Conservation (phyloP, 2,888 invertebrate species). For the Perithous albicinctus region DNA sequence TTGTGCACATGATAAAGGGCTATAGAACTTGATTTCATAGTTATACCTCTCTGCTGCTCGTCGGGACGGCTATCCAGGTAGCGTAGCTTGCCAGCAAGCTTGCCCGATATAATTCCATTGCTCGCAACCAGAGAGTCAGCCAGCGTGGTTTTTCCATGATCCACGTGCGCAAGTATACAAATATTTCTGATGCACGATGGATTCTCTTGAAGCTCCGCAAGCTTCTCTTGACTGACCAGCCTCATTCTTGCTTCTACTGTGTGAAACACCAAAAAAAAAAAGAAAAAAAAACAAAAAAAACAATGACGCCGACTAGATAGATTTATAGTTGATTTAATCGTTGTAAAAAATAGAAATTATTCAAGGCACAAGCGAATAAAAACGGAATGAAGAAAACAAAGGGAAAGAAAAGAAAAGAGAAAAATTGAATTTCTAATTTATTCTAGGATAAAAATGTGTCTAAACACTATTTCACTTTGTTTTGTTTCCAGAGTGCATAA, state of each 20-base stretch:
- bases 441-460: neutral
- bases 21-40: slow-evolving; percentile 99
- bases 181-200: slow-evolving; percentile 93
- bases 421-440: slow-evolving; percentile 18
- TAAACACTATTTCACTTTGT: slow-evolving; percentile 82
- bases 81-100: slow-evolving; percentile 95
- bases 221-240: slow-evolving; percentile 86
- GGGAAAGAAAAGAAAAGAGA: slow-evolving; percentile 6
- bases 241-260: slow-evolving; percentile 85
- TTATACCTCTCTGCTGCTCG: slow-evolving; percentile 98
- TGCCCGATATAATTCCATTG: slow-evolving; percentile 96
- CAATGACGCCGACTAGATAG: neutral
- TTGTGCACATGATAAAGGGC: slow-evolving; percentile 90
- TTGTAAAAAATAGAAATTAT: slow-evolving; percentile 12
- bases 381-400: slow-evolving; percentile 19
- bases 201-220: slow-evolving; percentile 89
- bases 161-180: slow-evolving; percentile 98
- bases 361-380: slow-evolving; percentile 29
- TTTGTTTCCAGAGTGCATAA: slow-evolving; percentile 78
- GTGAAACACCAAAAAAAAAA: too few species aligned
- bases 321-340: slow-evolving; percentile 1
- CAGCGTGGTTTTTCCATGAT: slow-evolving; percentile 98
- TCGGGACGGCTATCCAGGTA: slow-evolving; percentile 98
- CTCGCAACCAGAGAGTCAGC: slow-evolving; percentile 97
- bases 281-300: too few species aligned